Evolutionary conservation across 2,888 invertebrate genomes (phyloP).

Genomic region (Xestobium rufovillosum): DNA sequence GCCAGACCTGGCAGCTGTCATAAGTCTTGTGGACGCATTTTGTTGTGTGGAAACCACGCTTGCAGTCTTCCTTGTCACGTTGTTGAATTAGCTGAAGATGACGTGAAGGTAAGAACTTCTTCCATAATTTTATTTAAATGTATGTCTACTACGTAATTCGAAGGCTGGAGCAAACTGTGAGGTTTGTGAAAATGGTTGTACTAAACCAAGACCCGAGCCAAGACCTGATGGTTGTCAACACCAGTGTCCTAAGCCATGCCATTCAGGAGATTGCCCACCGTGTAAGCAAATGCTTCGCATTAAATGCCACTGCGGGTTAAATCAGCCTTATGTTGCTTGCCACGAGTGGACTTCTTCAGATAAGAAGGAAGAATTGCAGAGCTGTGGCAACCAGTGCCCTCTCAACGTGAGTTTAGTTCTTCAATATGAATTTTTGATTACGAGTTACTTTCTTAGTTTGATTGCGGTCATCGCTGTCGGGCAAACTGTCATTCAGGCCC

Average conservation of each 20-base stretch:
- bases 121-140: constrained; percentile 6
- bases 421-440: background rate
- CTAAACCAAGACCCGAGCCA: constrained; percentile 54
- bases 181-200: constrained; percentile 54
- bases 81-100: constrained; percentile 44
- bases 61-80: constrained; percentile 69
- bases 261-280: constrained; percentile 65
- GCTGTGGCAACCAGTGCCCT: constrained; percentile 80
- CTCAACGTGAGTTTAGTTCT: constrained; percentile 54
- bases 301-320: constrained; percentile 76
- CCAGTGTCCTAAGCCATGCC: constrained; percentile 60
- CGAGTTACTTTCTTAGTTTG: constrained; percentile 47
- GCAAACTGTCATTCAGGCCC: constrained; percentile 64
- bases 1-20: constrained; percentile 72
- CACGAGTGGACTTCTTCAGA: constrained; percentile 53
- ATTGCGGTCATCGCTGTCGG: constrained; percentile 78
- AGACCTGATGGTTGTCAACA: constrained; percentile 71
- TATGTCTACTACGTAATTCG: constrained; percentile 3
- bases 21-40: constrained; percentile 60
- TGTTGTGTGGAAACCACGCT: constrained; percentile 72
- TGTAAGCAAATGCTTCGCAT: constrained; percentile 64
- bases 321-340: constrained; percentile 69
- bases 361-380: constrained; percentile 41
- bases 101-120: constrained; percentile 25
- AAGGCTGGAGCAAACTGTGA: constrained; percentile 49